Percentiles rank a stretch among this genome's conserved stretches.
Conservation (phyloP, 1,140 invertebrate species). For the Hesperophylax magnus region DNA sequence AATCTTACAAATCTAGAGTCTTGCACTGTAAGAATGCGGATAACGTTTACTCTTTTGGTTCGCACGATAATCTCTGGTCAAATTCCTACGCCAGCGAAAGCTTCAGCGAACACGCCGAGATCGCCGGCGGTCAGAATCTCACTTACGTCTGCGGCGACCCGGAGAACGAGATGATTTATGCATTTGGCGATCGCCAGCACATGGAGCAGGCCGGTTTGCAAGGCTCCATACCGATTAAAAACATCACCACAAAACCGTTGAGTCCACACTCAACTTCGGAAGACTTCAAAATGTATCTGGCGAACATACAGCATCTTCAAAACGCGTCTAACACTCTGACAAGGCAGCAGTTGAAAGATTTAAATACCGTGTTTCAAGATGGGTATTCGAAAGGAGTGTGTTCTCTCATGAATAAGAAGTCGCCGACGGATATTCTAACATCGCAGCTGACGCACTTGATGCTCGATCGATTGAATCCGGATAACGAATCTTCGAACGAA, state of each 20-base stretch:
- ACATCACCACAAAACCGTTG: constrained; percentile 75
- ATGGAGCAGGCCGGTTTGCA: constrained; percentile 48
- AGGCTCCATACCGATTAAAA: constrained; percentile 64
- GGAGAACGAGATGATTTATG: constrained; percentile 69
- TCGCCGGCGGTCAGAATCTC: constrained; percentile 61
- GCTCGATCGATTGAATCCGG: constrained; percentile 3
- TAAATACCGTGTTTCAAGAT: constrained; percentile 73
- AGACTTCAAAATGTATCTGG: constrained; percentile 78
- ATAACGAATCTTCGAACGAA: constrained; percentile 31
- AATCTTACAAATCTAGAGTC: constrained; percentile 66
- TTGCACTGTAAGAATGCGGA: constrained; percentile 60
- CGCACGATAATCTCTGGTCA: constrained; percentile 68
- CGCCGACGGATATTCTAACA: constrained; percentile 44
- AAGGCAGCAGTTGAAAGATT: constrained; percentile 70
- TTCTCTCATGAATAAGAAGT: constrained; percentile 41
- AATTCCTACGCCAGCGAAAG: constrained; percentile 61
- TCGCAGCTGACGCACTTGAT: constrained; percentile 55
- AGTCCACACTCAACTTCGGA: constrained; percentile 75
- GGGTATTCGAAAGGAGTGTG: constrained; percentile 61
- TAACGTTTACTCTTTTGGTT: constrained; percentile 65
- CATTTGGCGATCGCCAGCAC: constrained; percentile 60
- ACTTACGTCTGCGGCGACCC: constrained; percentile 68
- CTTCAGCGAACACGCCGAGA: constrained; percentile 56
- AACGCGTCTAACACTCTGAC: constrained; percentile 75
- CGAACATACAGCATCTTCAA: constrained; percentile 79